These are phyloP conservation scores for Metallyticus violacea DNA, from an alignment of 2,888 invertebrate genomes.

Conservation along the genomic window DNA sequence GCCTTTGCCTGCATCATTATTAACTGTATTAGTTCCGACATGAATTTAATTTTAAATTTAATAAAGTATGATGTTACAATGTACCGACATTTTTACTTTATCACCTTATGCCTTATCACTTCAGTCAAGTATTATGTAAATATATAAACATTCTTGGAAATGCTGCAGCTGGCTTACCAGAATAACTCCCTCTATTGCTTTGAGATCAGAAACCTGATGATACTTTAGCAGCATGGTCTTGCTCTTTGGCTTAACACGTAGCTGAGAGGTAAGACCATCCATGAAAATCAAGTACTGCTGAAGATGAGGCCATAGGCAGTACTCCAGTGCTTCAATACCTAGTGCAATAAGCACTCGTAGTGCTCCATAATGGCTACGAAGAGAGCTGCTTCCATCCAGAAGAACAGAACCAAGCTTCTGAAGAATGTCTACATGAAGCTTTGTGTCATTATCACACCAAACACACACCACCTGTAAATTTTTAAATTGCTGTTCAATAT, in stretches of 20 bases:
- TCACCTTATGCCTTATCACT: too few relatives aligned
- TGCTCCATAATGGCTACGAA: constrained; percentile 28
- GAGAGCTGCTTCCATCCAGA: constrained; percentile 22
- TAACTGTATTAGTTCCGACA: too few relatives aligned
- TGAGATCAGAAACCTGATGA: background rate
- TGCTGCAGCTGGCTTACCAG: constrained; percentile 16
- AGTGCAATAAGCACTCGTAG: constrained; percentile 21
- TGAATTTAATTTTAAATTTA: too few relatives aligned
- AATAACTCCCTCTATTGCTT: constrained; percentile 21
- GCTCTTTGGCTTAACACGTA: background rate
- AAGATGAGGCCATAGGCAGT: constrained; percentile 31
- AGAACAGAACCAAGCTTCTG: constrained; percentile 28
- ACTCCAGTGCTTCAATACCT: constrained; percentile 27
- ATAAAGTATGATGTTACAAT: too few relatives aligned
- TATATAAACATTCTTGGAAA: too few relatives aligned
- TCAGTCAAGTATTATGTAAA: too few relatives aligned
- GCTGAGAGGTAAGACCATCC: background rate
- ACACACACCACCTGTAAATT: constrained; percentile 12
- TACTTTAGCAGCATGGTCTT: background rate
- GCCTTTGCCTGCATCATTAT: too few relatives aligned
- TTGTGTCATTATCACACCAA: constrained; percentile 20
- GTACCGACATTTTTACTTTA: too few relatives aligned
- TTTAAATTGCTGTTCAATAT: too few relatives aligned
- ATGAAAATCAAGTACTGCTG: constrained; percentile 17
- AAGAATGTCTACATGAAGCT: constrained; percentile 23